Evolutionary conservation across 2,113 vertebrate species (phyloP).

Genomic region (Prunella fulvescens): DNA sequence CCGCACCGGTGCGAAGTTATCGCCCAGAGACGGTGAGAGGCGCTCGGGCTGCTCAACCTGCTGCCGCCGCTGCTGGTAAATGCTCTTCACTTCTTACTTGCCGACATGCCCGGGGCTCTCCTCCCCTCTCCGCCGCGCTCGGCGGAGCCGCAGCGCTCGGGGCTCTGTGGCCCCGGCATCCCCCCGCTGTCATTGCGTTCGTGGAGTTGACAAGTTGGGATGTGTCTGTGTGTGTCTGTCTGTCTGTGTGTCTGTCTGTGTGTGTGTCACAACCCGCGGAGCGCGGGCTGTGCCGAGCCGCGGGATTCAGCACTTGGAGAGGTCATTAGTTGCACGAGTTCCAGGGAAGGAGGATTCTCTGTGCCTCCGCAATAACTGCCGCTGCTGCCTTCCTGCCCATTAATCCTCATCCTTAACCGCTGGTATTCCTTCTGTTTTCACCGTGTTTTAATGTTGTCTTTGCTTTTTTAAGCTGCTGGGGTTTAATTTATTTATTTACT

Average conservation of each 20-base stretch:
- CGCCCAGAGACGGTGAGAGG: slow-evolving; percentile 73
- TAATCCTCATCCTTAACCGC: slow-evolving; percentile 30
- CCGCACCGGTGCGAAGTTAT: slow-evolving; percentile 73
- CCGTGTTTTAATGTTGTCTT: slow-evolving; percentile 42
- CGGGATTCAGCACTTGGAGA: slow-evolving; percentile 69
- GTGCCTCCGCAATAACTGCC: slow-evolving; percentile 62
- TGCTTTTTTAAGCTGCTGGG: not conserved
- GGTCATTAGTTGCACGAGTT: slow-evolving; percentile 73
- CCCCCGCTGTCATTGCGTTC: not conserved
- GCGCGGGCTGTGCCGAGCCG: not conserved
- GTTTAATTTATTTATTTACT: not conserved
- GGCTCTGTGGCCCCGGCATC: not conserved
- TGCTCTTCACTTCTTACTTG: slow-evolving; percentile 66
- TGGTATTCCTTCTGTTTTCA: slow-evolving; percentile 44
- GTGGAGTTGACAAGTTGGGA: slow-evolving; percentile 71
- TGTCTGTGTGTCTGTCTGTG: not conserved
- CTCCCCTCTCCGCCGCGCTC: not conserved
- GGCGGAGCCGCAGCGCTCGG: slow-evolving; percentile 59
- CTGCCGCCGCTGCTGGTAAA: slow-evolving; percentile 71
- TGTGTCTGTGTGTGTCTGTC: not conserved
- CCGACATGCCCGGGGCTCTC: slow-evolving; percentile 57
- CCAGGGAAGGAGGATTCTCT: slow-evolving; percentile 20
- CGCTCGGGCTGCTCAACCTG: slow-evolving; percentile 72
- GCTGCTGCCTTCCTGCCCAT: slow-evolving; percentile 24
- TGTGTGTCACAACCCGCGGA: not conserved